Conservation (phyloP, 2,888 invertebrate species). For the Pseudoips prasinana region DNA sequence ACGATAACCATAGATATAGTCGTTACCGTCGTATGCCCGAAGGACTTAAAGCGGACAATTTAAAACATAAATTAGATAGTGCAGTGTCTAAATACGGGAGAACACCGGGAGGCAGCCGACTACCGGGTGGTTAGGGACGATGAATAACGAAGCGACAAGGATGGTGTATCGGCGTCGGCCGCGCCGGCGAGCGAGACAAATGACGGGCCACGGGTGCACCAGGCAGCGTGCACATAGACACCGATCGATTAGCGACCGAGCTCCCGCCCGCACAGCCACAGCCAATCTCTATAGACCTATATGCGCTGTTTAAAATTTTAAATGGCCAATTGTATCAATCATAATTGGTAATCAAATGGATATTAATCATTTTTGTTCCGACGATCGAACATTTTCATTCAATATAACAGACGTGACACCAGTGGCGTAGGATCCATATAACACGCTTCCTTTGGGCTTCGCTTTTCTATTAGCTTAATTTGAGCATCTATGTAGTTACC, state of each 20-base stretch:
- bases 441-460: too few species aligned
- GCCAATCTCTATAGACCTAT: constrained; percentile 72
- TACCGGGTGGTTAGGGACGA: constrained; percentile 77
- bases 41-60: constrained; percentile 68
- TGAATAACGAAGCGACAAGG: constrained; percentile 73
- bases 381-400: too few species aligned
- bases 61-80: constrained; percentile 80
- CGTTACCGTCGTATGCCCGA: constrained; percentile 55
- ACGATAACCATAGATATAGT: constrained; percentile 67
- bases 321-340: constrained; percentile 54
- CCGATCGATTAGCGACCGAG: constrained; percentile 74
- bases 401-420: constrained; percentile 13
- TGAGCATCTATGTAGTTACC: too few species aligned
- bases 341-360: constrained; percentile 41
- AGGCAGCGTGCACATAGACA: constrained; percentile 73
- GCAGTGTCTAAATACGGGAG: constrained; percentile 77
- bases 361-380: constrained; percentile 33
- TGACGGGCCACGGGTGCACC: constrained; percentile 58
- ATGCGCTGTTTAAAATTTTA: constrained; percentile 59
- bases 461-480: too few species aligned
- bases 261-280: constrained; percentile 57
- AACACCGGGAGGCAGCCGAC: constrained; percentile 68
- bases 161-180: constrained; percentile 55
- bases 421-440: too few species aligned
- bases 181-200: constrained; percentile 59